Base-by-base conservation (phyloP, 2,888 invertebrate species). In the Rhamnusium bicolor region DNA sequence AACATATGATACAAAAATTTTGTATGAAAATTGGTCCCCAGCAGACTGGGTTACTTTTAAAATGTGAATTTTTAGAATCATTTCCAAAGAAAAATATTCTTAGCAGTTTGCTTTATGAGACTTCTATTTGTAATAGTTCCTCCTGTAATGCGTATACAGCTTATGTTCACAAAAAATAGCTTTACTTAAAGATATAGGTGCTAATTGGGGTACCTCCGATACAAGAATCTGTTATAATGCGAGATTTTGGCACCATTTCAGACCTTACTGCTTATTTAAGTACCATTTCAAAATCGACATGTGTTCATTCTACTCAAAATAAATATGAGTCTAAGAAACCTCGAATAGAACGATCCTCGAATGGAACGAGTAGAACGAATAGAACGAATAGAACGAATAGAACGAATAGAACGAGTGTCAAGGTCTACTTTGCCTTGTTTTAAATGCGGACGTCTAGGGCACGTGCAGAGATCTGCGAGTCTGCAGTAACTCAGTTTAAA, bases 61-160 rank as follows among this genome's bases (percentile, higher is more conserved):
- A 69, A 51, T 18, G 54, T 12, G 75, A 75, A n/a, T 73, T 75
- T 61, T 56, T 62, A n/a, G 73, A 73, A 27, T 16, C 70, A 1
- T 75, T 75, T 67, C 75, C 75, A 12, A 29, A 56, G 10, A 66
- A 67, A 29, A 65, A 70, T 53, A 75, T 69, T 54, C 60, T 75
- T 4, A 73, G 73, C 1, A 68, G 58, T 3, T 60, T 74, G 46
- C 51, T 72, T n/a, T n/a, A n/a, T 49, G 71, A 74, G 21, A 69
- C 72, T 7, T 46, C 74, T 12, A 49, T 19, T 2, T 73, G 46
- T 61, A 58, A 67, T 46, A 72, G 74, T 40, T 21, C 32, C n/a
- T 19, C 51, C 10, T 75, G 63, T 19, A 70, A 73, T 53, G 63
- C 71, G 1, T 74, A 72, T 66, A 53, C 14, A 1, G 69, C 74